These are phyloP conservation scores for Vimba vimba DNA, from an alignment of 2,113 vertebrate genomes.

Conservation along the genomic window DNA sequence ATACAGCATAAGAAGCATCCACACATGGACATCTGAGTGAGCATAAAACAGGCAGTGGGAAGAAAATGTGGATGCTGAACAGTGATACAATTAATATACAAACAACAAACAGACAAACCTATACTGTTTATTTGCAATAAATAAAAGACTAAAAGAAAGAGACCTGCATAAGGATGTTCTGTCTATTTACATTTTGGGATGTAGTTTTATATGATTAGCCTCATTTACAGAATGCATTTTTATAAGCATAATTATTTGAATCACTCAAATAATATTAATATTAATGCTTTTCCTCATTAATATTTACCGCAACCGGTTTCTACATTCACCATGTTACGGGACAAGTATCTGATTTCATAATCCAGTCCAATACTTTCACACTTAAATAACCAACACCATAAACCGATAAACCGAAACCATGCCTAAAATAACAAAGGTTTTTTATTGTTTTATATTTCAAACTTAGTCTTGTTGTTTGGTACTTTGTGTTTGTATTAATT, in stretches of 20 bases:
- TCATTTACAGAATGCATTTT: background rate
- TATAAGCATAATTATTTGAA: background rate
- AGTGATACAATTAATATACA: background rate
- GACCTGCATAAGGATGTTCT: background rate
- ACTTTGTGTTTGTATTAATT: background rate
- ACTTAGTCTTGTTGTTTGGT: too few relatives aligned
- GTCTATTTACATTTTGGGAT: background rate
- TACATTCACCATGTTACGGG: too few relatives aligned
- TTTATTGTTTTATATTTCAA: background rate
- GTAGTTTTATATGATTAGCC: background rate
- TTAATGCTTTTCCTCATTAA: too few relatives aligned
- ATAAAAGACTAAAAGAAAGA: background rate
- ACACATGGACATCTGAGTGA: background rate
- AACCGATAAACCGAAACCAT: too few relatives aligned
- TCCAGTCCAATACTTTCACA: too few relatives aligned
- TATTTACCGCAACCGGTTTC: too few relatives aligned
- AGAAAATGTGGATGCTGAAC: background rate
- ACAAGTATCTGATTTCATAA: too few relatives aligned
- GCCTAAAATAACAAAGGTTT: background rate
- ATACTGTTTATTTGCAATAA: background rate
- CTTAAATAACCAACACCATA: background rate
- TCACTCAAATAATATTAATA: too few relatives aligned
- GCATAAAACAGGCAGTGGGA: background rate
- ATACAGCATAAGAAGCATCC: background rate
- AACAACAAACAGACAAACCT: background rate